Evolutionary conservation across 2,797 vertebrate genomes (phyloP), one percentile per base, ranked within the genome.

Genomic region (Pangasius sanitwongsei): DNA sequence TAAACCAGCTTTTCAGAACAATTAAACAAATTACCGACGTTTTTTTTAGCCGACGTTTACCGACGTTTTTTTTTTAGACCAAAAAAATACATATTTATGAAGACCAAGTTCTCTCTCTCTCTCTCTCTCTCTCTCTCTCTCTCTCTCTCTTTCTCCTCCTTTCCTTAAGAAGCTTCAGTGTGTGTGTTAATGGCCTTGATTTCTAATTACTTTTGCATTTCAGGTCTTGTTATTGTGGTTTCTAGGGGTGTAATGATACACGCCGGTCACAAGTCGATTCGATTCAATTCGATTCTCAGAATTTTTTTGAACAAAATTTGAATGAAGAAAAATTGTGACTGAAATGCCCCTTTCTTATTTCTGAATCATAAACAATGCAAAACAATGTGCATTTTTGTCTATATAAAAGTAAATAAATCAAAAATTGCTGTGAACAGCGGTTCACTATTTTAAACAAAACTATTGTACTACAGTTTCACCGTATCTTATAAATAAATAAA

Each of bases 101-200:
- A 31, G 13, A 34, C 3, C n/a, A 34, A 50, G 41, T 12, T 44
- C 9, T 74, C 70, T 74, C 69, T 72, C 69, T 72, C 69, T 72
- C 34, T 20, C 69, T 41, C 69, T 74, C 69, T 72, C 69, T 72
- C 69, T 72, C 34, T 20, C 69, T 41, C 69, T 48, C 37, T 44
- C 55, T 65, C 77, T 31, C 34, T 70, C 63, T 41, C 20, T 53
- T 50, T 41, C 31, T 44, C 37, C 16, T 72, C 67, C 5, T 16
- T 69, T 34, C 65, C n/a, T 1, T 34, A 34, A 16, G 31, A 70
- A 37, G 31, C 67, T 70, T 70, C n/a, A 37, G 37, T n/a, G 48
- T 53, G 48, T 57, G n/a, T 55, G 83, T 15, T 80, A 69, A 87
- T 83, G 57, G 41, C 37, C 70, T 65, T 84, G 55, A 84, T 63